Evolutionary conservation across 2,888 invertebrate genomes (phyloP).

Genomic region (Brachylomia viminalis): DNA sequence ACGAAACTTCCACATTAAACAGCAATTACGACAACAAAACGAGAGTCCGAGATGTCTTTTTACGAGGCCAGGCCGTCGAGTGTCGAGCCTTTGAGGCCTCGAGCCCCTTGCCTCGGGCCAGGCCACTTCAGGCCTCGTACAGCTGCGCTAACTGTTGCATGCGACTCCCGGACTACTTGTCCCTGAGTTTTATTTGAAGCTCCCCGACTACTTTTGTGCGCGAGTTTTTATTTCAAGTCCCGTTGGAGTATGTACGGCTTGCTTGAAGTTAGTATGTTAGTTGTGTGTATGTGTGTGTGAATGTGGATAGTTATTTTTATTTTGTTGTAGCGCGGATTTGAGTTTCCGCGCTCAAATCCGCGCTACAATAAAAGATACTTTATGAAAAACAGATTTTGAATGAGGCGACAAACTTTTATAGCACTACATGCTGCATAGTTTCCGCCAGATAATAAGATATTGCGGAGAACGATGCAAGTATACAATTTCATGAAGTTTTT

Average conservation of each 20-base stretch:
- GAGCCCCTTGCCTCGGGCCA: slow-evolving; percentile 68
- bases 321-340: neutral
- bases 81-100: slow-evolving; percentile 67
- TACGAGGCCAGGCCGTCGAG: slow-evolving; percentile 62
- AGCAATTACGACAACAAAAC: slow-evolving; percentile 69
- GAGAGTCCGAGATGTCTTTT: slow-evolving; percentile 71
- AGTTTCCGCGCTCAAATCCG: too few relatives aligned
- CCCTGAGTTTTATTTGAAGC: slow-evolving; percentile 66
- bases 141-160: slow-evolving; percentile 71
- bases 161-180: slow-evolving; percentile 63
- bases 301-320: slow-evolving; percentile 27
- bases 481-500: neutral
- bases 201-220: slow-evolving; percentile 58
- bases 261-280: slow-evolving; percentile 42
- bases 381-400: slow-evolving; percentile 25
- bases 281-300: slow-evolving; percentile 11
- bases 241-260: slow-evolving; percentile 52
- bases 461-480: neutral
- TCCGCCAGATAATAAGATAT: neutral
- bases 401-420: neutral
- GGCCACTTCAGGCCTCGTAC: slow-evolving; percentile 66
- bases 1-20: slow-evolving; percentile 64
- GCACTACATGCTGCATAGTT: too few relatives aligned
- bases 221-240: slow-evolving; percentile 62
- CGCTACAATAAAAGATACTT: too few relatives aligned